Evolutionary conservation across 1,140 invertebrate genomes (phyloP), one percentile per base, ranked within the genome.

Genomic region (Protaetia brevitarsis): DNA sequence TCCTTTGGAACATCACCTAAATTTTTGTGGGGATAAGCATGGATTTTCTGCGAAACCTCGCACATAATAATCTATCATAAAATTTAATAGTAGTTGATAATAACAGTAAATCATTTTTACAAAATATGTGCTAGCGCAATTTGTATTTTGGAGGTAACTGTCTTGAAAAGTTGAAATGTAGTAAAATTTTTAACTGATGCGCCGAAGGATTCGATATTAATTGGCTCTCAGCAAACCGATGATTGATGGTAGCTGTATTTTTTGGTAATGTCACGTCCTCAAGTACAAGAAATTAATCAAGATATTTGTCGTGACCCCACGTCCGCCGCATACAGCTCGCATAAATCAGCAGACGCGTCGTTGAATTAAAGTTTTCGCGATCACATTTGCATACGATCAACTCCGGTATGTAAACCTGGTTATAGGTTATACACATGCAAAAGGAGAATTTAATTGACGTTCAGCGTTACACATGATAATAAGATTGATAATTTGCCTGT

Each of bases 261-360:
- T 21, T 23, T 10, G 19, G 13, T 51, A 51, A 51, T 11, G 41
- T 51, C 41, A 10, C 19, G 11, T 26, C 19, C 13, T 8, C 8
- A 19, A 51, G 16, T 51, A 51, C 19, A 19, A 51, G 26, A 51
- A 51, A 51, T 51, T 51, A 51, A 51, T 51, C 41, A 51, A 51
- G 26, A 51, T 19, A 51, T 51, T 51, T 23, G 41, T 21, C 41
- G 41, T 19, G 16, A 19, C 41, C 41, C 41, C 41, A 51, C 41
- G 16, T 51, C 19, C 21, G 21, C 26, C 13, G 16, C 41, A 23
- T 23, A 26, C 19, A 51, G 21, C 41, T 23, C 19, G n/a, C 41
- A 21, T 51, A 51, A 51, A 51, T 51, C 41, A 23, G 26, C n/a
- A 23, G 5, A 8, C 41, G 41, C 41, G 16, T 51, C 41, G 41